Evolutionary conservation across 1,140 invertebrate species (phyloP), one percentile per base, ranked within the genome.

Genomic region (Acromyrmex charruanus): DNA sequence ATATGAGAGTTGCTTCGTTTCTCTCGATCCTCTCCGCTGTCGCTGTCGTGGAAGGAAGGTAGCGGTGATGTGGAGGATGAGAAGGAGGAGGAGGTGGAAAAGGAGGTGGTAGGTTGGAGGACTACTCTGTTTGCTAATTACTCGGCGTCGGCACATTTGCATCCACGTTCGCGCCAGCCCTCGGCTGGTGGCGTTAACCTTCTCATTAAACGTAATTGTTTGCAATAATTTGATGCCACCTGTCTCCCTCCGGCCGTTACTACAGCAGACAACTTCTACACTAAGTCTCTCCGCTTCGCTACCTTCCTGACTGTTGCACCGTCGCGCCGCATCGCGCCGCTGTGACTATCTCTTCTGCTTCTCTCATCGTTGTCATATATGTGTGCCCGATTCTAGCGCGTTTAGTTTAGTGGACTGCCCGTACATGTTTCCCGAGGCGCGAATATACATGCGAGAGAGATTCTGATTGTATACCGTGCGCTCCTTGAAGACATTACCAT

Each of bases 151-250:
- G 91, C 91, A 92, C 89, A 93, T 94, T 94, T 93, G 92, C 93
- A 94, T 94, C 89, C 86, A 87, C 88, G 89, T 92, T 92, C 89
- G 87, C 89, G 66, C 89, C 79, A 89, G 81, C 63, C 75, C 68
- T 84, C 89, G 85, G 79, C 85, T 85, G 79, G 89, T 87, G 80
- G 92, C 91, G 92, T 93, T 94, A 93, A 93, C 93, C 91, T 92
- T 92, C 93, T 94, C 93, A 94, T 94, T 94, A 94, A 94, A 93
- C 92, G 93, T 94, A 94, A 94, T 94, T 93, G 93, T 94, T 94
- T 93, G 92, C 93, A 93, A 94, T 93, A 94, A 94, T 93, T 94
- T 93, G 92, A 93, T 93, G 91, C 92, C 90, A 93, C 89, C 92
- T 93, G 91, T 86, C 91, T 91, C 86, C 87, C 85, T 89, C 80